Percentiles rank a stretch among this genome's conserved stretches.
These are phyloP conservation scores for Microctenopoma stevenorrisi DNA, from an alignment of 2,797 vertebrate genomes.

Conservation along the genomic window DNA sequence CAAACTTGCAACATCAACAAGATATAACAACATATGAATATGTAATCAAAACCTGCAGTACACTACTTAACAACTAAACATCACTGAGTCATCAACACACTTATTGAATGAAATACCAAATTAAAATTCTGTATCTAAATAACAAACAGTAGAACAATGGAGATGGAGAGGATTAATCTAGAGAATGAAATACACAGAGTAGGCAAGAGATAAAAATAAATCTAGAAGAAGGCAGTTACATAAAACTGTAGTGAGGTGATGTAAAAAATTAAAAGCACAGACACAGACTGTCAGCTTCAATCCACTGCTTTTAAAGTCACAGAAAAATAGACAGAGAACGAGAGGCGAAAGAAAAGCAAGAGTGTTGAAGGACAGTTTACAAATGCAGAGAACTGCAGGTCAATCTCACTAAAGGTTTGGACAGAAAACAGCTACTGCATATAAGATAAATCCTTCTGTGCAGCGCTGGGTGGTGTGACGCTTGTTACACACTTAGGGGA, in stretches of 20 bases:
- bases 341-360: not conserved
- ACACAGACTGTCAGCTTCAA: constrained; percentile 71
- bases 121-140: not conserved
- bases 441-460: not conserved
- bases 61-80: not conserved
- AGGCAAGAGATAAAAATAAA: constrained; percentile 79
- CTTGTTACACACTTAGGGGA: constrained; percentile 55
- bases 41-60: not conserved
- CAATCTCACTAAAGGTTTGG: not conserved
- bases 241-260: constrained; percentile 78
- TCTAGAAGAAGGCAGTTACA: constrained; percentile 73
- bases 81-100: not conserved
- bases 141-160: constrained; percentile 20
- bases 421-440: not conserved
- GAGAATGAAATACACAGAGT: constrained; percentile 30
- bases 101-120: not conserved
- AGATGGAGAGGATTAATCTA: constrained; percentile 18
- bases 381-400: not conserved
- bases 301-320: constrained; percentile 48
- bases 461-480: too few species aligned
- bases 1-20: constrained; percentile 1
- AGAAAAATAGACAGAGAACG: constrained; percentile 15
- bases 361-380: constrained; percentile 3
- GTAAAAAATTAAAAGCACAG: constrained; percentile 84
- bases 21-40: not conserved